These are phyloP conservation scores for Notothenia coriiceps DNA, from an alignment of 2,113 vertebrate genomes.

Conservation along the genomic window DNA sequence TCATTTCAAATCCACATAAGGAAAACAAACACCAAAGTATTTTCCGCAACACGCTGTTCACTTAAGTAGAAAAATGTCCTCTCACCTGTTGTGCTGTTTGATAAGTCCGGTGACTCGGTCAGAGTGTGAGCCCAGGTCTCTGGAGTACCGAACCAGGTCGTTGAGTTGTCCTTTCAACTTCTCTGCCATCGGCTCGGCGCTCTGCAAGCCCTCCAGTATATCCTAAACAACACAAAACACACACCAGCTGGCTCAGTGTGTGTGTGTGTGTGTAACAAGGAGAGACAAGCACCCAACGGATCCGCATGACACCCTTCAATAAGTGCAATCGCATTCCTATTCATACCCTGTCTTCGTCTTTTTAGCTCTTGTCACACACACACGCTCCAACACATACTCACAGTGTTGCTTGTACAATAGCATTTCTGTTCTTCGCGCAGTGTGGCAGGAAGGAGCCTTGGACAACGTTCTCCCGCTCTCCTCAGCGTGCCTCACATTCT, in stretches of 20 bases:
- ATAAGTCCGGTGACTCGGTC: constrained; percentile 92
- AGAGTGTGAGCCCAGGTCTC: constrained; percentile 90
- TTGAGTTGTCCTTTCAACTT: constrained; percentile 93
- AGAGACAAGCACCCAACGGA: constrained; percentile 52
- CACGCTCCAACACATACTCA: constrained; percentile 73
- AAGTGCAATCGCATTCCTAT: constrained; percentile 62
- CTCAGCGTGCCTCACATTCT: constrained; percentile 77
- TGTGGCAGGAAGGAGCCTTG: constrained; percentile 76
- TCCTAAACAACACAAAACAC: constrained; percentile 83
- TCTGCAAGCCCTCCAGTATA: constrained; percentile 87
- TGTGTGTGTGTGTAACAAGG: constrained; percentile 26
- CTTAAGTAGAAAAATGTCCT: neutral
- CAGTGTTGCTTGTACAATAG: constrained; percentile 81
- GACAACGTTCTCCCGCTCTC: constrained; percentile 77
- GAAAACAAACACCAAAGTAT: neutral
- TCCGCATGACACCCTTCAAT: constrained; percentile 65
- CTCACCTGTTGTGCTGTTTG: constrained; percentile 97
- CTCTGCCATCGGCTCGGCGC: constrained; percentile 91
- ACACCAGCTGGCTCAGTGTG: constrained; percentile 48
- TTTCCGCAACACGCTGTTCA: neutral
- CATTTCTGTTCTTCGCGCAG: constrained; percentile 81
- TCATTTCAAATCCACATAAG: constrained; percentile 7
- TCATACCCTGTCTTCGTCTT: constrained; percentile 61
- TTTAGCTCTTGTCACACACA: constrained; percentile 37
- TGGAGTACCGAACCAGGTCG: constrained; percentile 94